Percentiles rank a stretch among this genome's conserved stretches.
These are phyloP conservation scores for Cosmopolites sordidus DNA, from an alignment of 2,888 invertebrate genomes.

Conservation along the genomic window DNA sequence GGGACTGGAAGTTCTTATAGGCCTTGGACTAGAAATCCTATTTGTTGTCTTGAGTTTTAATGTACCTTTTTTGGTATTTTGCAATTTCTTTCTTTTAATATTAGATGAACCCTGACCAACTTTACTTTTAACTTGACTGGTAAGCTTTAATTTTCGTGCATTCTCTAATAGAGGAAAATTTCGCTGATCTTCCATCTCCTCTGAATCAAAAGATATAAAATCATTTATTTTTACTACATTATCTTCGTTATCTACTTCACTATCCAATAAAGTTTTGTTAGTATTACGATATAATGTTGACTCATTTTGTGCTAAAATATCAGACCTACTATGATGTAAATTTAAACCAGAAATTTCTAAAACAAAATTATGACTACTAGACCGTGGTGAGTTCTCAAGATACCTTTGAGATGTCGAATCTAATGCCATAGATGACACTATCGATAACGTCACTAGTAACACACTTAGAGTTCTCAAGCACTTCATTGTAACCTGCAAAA, in stretches of 20 bases:
- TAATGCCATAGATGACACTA: conserved; percentile 34
- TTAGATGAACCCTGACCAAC: neutral
- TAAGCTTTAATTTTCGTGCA: too few species aligned
- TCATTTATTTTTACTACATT: too few species aligned
- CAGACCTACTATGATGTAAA: neutral
- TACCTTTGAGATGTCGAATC: conserved; percentile 44
- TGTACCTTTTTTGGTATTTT: neutral
- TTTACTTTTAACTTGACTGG: too few species aligned
- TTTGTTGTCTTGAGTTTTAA: neutral
- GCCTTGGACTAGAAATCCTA: neutral
- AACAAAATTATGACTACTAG: neutral
- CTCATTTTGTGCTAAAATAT: neutral
- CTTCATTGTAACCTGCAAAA: conserved; percentile 44
- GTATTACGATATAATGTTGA: too few species aligned
- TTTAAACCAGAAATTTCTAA: neutral
- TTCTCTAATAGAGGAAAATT: too few species aligned
- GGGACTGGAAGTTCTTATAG: neutral
- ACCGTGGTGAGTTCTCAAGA: conserved; percentile 7
- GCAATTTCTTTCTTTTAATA: conserved; percentile 1
- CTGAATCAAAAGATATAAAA: too few species aligned
- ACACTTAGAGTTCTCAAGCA: conserved; percentile 34
- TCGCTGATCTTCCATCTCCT: too few species aligned
- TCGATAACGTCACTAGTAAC: conserved; percentile 35
- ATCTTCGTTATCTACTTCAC: too few species aligned
- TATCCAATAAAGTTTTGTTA: too few species aligned